These are phyloP conservation scores for Notarius quadriscutis DNA, from an alignment of 2,113 vertebrate species.

Conservation along the genomic window DNA sequence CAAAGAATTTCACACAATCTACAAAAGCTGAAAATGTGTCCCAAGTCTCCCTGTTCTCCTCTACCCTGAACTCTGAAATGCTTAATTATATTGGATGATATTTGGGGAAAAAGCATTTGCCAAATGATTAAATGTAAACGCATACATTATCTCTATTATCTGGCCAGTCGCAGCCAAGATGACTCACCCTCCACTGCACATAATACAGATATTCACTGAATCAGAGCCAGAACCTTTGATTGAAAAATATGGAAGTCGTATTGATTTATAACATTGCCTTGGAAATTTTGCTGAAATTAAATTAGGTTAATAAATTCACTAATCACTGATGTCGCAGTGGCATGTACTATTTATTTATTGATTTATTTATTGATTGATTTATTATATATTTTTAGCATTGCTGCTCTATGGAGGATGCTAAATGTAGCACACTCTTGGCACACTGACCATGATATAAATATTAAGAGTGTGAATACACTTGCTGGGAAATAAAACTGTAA, in stretches of 20 bases:
- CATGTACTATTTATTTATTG: not conserved
- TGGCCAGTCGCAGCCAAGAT: not conserved
- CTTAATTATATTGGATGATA: not conserved
- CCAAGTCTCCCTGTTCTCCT: too few relatives aligned
- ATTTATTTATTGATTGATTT: too few relatives aligned
- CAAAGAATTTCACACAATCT: too few relatives aligned
- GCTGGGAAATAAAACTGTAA: conserved; percentile 41
- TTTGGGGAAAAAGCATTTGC: not conserved
- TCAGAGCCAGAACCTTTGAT: not conserved
- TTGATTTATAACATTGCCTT: not conserved
- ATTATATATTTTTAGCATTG: not conserved
- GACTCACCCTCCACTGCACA: not conserved
- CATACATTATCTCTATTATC: not conserved
- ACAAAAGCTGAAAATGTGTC: too few relatives aligned
- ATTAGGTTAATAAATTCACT: conserved; percentile 8
- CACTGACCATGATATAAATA: conserved; percentile 18
- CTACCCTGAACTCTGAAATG: not conserved
- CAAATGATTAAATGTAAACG: not conserved
- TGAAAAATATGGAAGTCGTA: not conserved
- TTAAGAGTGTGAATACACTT: conserved; percentile 42
- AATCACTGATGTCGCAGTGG: conserved; percentile 16
- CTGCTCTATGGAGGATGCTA: conserved; percentile 24
- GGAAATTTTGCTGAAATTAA: not conserved
- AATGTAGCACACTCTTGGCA: conserved; percentile 42
- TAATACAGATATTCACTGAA: not conserved